Evolutionary conservation across 2,888 invertebrate genomes (phyloP).

Genomic region (Drosophila prolongata): DNA sequence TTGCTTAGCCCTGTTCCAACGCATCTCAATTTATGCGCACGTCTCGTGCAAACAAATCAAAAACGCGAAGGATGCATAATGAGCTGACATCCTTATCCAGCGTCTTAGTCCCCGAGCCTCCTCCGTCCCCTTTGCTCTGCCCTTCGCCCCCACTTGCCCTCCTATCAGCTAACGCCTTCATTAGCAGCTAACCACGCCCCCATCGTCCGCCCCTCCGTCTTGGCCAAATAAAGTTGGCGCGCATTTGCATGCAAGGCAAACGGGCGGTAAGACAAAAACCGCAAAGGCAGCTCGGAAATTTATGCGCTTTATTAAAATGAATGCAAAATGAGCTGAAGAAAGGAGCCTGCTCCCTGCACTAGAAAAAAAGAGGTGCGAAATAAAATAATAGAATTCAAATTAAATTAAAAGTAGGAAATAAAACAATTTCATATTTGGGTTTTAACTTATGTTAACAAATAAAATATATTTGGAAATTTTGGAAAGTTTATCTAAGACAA

Average conservation of each 20-base stretch:
- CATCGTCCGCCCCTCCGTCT: slow-evolving; percentile 9
- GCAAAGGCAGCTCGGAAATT: slow-evolving; percentile 69
- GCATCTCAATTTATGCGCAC: slow-evolving; percentile 71
- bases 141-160: slow-evolving; percentile 6
- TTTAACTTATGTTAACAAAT: too few species aligned
- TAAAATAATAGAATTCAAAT: neutral
- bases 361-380: neutral
- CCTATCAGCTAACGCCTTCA: slow-evolving; percentile 51
- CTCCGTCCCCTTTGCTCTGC: neutral
- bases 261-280: slow-evolving; percentile 49
- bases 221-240: slow-evolving; percentile 70
- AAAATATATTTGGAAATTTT: too few species aligned
- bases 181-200: slow-evolving; percentile 55
- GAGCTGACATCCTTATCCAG: slow-evolving; percentile 56
- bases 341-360: neutral
- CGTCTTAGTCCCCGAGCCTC: slow-evolving; percentile 8
- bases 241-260: slow-evolving; percentile 71
- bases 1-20: slow-evolving; percentile 12
- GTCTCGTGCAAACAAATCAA: slow-evolving; percentile 69
- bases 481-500: too few species aligned
- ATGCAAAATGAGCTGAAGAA: slow-evolving; percentile 63
- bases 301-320: slow-evolving; percentile 78
- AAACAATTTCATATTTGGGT: too few species aligned
- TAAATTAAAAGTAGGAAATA: neutral
- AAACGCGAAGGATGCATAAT: slow-evolving; percentile 73